phyloP scores from a whole-genome alignment of 2,797 vertebrate species.

The Dermochelys coriacea region DNA sequence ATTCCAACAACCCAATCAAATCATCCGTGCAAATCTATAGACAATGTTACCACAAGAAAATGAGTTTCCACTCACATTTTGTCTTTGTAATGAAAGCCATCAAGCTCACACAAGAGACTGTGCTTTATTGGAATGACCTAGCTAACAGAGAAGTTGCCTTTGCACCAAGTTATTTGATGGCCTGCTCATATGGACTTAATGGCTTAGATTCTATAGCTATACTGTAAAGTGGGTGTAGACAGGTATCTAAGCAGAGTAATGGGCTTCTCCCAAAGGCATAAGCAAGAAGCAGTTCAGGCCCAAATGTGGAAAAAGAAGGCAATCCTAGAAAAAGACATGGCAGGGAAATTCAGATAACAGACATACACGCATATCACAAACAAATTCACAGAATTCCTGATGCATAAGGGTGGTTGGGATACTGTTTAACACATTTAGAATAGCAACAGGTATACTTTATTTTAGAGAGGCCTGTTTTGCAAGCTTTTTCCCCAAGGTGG shows the following conservation, averaged over 20 bases:
- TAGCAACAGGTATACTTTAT: not conserved
- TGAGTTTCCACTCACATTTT: not conserved
- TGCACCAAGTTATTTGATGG: not conserved
- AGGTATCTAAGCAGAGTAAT: not conserved
- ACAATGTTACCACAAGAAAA: not conserved
- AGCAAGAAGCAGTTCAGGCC: not conserved
- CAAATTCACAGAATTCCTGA: not conserved
- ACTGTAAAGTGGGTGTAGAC: not conserved
- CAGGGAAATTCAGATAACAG: not conserved
- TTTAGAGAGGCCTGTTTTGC: not conserved
- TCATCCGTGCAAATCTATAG: not conserved
- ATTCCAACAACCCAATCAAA: not conserved
- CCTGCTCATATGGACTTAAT: not conserved
- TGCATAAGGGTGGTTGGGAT: not conserved
- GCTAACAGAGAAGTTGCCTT: not conserved
- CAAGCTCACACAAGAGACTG: not conserved
- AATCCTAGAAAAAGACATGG: not conserved
- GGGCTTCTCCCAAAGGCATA: not conserved
- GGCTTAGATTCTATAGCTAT: not conserved
- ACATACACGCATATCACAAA: not conserved
- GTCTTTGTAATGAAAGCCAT: not conserved
- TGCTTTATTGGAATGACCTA: rapidly evolving
- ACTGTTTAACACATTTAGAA: not conserved
- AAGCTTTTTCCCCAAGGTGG: not conserved
- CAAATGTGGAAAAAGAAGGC: not conserved